Conservation (phyloP, 2,113 vertebrate genomes). For the Lontra canadensis region DNA sequence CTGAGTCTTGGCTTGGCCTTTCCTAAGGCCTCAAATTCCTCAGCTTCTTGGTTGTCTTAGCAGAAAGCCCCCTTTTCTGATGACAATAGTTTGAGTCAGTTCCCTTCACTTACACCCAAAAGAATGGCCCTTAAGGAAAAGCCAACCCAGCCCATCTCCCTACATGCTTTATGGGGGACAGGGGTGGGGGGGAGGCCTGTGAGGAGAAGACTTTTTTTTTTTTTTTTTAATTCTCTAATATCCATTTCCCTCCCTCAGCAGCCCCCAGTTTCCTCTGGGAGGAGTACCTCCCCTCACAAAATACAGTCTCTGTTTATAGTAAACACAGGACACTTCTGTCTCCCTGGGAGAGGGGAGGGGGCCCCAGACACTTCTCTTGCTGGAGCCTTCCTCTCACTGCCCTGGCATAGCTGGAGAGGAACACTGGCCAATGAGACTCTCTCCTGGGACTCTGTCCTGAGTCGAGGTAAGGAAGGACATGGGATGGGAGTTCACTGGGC, state of each 20-base stretch:
- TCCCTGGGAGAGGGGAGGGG: neutral
- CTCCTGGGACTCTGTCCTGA: neutral
- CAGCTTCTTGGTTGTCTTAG: neutral
- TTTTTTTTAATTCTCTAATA: neutral
- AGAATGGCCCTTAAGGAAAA: neutral
- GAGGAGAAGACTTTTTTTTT: neutral
- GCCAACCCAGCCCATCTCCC: neutral
- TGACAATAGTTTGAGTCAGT: neutral
- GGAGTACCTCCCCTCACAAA: neutral
- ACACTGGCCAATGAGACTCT: neutral
- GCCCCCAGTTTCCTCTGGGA: neutral
- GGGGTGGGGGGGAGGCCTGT: too few species aligned
- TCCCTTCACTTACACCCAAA: conserved; percentile 11
- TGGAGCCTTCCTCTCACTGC: neutral
- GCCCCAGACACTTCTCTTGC: neutral
- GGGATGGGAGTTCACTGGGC: neutral
- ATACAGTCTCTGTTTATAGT: neutral
- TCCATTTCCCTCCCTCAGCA: neutral
- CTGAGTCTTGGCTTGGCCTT: neutral
- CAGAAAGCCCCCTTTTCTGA: neutral
- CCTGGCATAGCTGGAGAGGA: neutral
- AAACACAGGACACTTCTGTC: neutral
- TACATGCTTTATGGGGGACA: too few species aligned
- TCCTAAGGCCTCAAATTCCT: neutral
- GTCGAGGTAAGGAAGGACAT: neutral